Evolutionary conservation across 2,113 vertebrate species (phyloP).

Genomic region (Odontesthes bonariensis): DNA sequence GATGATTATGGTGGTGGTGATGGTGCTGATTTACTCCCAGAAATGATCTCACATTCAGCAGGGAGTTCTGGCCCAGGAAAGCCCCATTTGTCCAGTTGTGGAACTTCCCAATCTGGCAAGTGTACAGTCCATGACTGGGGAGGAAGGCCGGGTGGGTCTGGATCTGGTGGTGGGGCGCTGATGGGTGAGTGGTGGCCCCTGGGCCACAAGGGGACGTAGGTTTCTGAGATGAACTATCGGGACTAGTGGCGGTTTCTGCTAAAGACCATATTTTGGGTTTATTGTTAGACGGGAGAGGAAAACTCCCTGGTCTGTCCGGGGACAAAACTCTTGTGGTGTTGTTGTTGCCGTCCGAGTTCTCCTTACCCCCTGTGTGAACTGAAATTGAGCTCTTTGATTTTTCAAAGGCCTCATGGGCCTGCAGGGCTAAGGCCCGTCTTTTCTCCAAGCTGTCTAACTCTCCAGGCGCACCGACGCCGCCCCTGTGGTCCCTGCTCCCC

Average conservation of each 20-base stretch:
- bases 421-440: slow-evolving; percentile 84
- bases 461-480: slow-evolving; percentile 55
- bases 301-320: slow-evolving; percentile 84
- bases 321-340: slow-evolving; percentile 88
- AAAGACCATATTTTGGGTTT: slow-evolving; percentile 99
- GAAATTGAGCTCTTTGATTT: slow-evolving; percentile 87
- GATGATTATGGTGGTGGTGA: slow-evolving; percentile 86
- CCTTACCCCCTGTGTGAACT: slow-evolving; percentile 83
- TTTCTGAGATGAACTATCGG: slow-evolving; percentile 90
- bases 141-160: slow-evolving; percentile 95
- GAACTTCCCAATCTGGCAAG: slow-evolving; percentile 98
- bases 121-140: slow-evolving; percentile 98
- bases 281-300: slow-evolving; percentile 89
- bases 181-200: slow-evolving; percentile 84
- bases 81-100: slow-evolving; percentile 99
- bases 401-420: slow-evolving; percentile 85
- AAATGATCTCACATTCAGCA: slow-evolving; percentile 95
- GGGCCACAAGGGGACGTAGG: slow-evolving; percentile 86
- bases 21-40: slow-evolving; percentile 92
- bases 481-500: slow-evolving; percentile 77
- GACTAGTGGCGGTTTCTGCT: slow-evolving; percentile 96
- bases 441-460: slow-evolving; percentile 84
- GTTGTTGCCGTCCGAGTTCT: slow-evolving; percentile 84
- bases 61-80: slow-evolving; percentile 95
- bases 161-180: slow-evolving; percentile 83